A percentile compares a stretch with the other conserved stretches of the same genome.
Conservation (phyloP, 2,113 vertebrate genomes). For the Prochilodus magdalenae region DNA sequence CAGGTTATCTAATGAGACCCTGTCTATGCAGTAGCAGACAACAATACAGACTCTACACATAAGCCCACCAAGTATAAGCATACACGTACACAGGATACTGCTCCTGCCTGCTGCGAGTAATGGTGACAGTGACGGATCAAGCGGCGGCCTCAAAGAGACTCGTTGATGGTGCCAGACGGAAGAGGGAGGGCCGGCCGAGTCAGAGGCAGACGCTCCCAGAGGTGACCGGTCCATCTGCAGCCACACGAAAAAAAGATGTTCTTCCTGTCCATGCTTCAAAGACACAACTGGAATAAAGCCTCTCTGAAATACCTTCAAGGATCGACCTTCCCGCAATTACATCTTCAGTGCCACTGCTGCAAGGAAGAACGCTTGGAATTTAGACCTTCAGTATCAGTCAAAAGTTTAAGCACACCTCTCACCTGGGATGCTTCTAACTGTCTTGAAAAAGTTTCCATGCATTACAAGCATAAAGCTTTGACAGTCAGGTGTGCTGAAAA, state of each 20-base stretch:
- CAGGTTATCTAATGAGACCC: too few relatives aligned
- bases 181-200: slow-evolving; percentile 29
- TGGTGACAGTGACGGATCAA: slow-evolving; percentile 31
- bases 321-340: not conserved
- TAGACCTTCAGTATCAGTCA: too few relatives aligned
- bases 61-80: slow-evolving; percentile 24
- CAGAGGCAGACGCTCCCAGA: slow-evolving; percentile 31
- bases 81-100: not conserved
- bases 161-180: slow-evolving; percentile 44
- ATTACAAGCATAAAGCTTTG: too few relatives aligned
- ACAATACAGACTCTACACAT: not conserved
- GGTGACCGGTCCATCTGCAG: slow-evolving; percentile 46
- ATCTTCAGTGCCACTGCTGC: slow-evolving; percentile 6
- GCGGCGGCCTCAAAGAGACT: slow-evolving; percentile 44
- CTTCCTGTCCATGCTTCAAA: slow-evolving; percentile 28
- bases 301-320: slow-evolving; percentile 30
- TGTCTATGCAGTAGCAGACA: not conserved
- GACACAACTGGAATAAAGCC: slow-evolving; percentile 1
- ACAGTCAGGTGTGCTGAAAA: too few relatives aligned
- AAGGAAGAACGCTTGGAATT: not conserved
- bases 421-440: not conserved
- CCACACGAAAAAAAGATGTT: slow-evolving; percentile 31
- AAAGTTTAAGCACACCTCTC: not conserved
- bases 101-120: not conserved
- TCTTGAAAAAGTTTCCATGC: too few relatives aligned